Conservation (phyloP, 92 coral and sea anemone genomes). For the Porites evermanni region DNA sequence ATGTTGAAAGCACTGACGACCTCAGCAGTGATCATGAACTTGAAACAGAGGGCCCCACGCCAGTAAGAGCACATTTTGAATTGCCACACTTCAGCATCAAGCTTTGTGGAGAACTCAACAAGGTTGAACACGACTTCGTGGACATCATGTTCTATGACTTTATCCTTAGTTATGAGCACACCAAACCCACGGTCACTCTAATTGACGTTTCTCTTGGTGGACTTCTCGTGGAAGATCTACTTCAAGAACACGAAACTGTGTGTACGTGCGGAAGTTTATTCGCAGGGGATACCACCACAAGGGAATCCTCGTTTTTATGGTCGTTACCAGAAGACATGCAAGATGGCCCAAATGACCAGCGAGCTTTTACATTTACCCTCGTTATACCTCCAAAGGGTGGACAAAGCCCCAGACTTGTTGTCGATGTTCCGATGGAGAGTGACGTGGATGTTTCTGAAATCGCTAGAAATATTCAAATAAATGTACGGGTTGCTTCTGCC, state of each 20-base stretch:
- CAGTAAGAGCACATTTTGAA: conserved; percentile 77
- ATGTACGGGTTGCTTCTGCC: conserved; percentile 90
- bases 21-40: conserved; percentile 18
- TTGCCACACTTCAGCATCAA: conserved; percentile 94
- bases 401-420: conserved; percentile 49
- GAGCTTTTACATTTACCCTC: conserved; percentile 88
- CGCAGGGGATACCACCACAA: conserved; percentile 33
- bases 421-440: conserved; percentile 45
- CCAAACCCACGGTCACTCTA: conserved; percentile 75
- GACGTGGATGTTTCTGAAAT: conserved; percentile 68
- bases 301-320: conserved; percentile 58
- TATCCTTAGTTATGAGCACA: conserved; percentile 71
- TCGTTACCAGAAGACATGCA: conserved; percentile 78
- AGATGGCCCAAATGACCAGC: conserved; percentile 68
- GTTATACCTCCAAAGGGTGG: conserved; percentile 80
- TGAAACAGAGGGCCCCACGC: conserved; percentile 76
- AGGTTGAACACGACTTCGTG: conserved; percentile 87
- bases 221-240: conserved; percentile 85
- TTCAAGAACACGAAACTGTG: conserved; percentile 90
- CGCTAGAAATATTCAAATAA: conserved; percentile 81
- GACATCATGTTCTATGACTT: conserved; percentile 89
- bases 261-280: conserved; percentile 82
- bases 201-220: conserved; percentile 93
- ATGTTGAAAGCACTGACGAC: conserved; percentile 34
- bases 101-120: conserved; percentile 87